Base-by-base conservation (phyloP, 2,888 invertebrate genomes). In the Brachyopa scutellaris region DNA sequence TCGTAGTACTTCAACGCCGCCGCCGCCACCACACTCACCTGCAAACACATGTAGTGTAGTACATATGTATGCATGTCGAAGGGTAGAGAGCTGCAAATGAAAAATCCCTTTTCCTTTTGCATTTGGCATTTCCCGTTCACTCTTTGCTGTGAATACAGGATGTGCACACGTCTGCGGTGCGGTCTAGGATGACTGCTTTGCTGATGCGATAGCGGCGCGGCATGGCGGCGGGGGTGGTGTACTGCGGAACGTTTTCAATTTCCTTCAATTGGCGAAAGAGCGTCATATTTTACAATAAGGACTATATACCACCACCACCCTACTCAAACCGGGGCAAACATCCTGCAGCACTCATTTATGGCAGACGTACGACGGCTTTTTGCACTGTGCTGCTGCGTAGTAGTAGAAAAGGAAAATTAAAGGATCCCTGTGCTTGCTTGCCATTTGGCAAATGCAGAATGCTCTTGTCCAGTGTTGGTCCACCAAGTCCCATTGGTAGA, bases 91-190 rank as follows among this genome's bases (percentile, higher is more conserved):
- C 74, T 77, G 76, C 70, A 82, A 77, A 77, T 82, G 82, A 77
- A 77, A 76, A 82, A 70, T 72, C 64, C 64, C 38, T 77, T 67
- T 70, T 70, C 76, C 77, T 72, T 70, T 82, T 77, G 80, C 77
- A 66, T 77, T 74, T 73, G 31, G 62, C 53, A 53, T 45, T 76
- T 69, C 49, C 79, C 70, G 17, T 72, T 76, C 45, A 45, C 57
- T 17, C 19, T 29, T 38, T 29, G 9, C 55, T 82, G 64, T 82
- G 82, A 77, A 77, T 77, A 47, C 82, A 70, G 82, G 82, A 82
- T 77, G 82, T 76, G 77, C 77, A 82, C 70, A 82, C 82, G 77
- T 82, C 82, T 82, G 82, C 80, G 80, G 80, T 80, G 64, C 70
- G 80, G 80, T 76, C 76, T 69, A 53, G 57, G 69, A 74, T 62